These are phyloP conservation scores for Leptura quadrifasciata DNA, from an alignment of 2,888 invertebrate genomes.

Conservation along the genomic window DNA sequence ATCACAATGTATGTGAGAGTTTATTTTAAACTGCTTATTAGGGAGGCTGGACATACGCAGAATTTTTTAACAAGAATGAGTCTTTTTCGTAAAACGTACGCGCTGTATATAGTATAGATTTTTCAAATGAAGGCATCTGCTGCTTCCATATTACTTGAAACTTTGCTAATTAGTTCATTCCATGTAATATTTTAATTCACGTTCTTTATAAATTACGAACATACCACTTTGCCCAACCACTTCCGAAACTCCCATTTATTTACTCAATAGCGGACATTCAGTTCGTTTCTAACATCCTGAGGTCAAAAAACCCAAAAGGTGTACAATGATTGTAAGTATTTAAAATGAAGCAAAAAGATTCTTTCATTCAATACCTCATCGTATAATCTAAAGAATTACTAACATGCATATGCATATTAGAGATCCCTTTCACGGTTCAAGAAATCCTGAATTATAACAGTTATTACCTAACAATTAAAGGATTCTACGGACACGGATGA, in stretches of 20 bases:
- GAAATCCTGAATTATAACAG: slow-evolving; percentile 22
- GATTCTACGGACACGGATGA: slow-evolving; percentile 58
- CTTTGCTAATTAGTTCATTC: no score
- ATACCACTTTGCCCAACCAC: no score
- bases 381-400: background rate
- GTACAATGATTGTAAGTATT: slow-evolving; percentile 1
- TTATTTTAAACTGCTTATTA: no score
- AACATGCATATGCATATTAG: background rate
- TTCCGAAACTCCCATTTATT: background rate
- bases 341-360: background rate
- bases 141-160: no score
- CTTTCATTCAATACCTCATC: background rate
- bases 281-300: background rate
- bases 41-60: no score
- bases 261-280: background rate
- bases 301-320: background rate
- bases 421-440: slow-evolving; percentile 32
- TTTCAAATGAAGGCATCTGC: no score
- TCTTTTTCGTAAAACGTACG: no score
- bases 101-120: no score
- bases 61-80: no score
- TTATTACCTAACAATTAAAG: slow-evolving; percentile 56
- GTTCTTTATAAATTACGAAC: no score
- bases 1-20: no score
- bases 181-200: no score